Base-by-base conservation (phyloP, 2,113 vertebrate species). In the Cololabis saira region DNA sequence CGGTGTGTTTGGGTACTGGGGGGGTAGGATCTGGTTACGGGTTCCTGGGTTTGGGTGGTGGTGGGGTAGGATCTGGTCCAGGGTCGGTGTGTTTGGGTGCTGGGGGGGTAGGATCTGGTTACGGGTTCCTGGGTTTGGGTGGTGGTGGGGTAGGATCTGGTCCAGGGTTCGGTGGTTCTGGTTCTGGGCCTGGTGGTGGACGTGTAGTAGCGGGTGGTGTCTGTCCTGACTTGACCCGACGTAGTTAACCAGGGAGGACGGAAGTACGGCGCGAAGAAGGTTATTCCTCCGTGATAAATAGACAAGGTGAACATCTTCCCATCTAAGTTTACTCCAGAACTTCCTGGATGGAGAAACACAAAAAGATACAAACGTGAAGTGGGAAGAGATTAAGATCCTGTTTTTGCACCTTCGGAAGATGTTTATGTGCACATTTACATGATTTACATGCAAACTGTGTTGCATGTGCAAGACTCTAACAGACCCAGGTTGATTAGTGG, bases 241-340 rank as follows among this genome's bases (percentile, higher is more conserved):
- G 60, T 11, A 9, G 57, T 3, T 27, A n/a, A 12, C 41, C 5
- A 17, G 3, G 27, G 15, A 1, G 45, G 12, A 44, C 0, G 2
- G 14, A 1, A 58, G 9, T 51, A 1, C 0, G 84, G 74, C 0
- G 66, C 13, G 14, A n/a, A 83, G 47, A 85, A 63, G 8, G 44
- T 16, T 2, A 78, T 3, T 12, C 59, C 68, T 47, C 71, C 68
- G 10, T 16, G 0, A 11, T 18, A 1, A 1, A 0, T 0, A 30
- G 74, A 43, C 72, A 89, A 51, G 27, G 83, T 89, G 74, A 84
- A 66, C 87, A 89, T 89, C 67, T 71, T 85, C 45, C 81, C 78
- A 0, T 24, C 13, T 17, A 87, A 37, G 55, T 81, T 44, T 0
- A 2, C 1, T 33, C 19, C 51, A 3, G 67, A 9, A 24, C 4